phyloP scores from a whole-genome alignment of 2,113 vertebrate genomes.

The Chitala chitala region DNA sequence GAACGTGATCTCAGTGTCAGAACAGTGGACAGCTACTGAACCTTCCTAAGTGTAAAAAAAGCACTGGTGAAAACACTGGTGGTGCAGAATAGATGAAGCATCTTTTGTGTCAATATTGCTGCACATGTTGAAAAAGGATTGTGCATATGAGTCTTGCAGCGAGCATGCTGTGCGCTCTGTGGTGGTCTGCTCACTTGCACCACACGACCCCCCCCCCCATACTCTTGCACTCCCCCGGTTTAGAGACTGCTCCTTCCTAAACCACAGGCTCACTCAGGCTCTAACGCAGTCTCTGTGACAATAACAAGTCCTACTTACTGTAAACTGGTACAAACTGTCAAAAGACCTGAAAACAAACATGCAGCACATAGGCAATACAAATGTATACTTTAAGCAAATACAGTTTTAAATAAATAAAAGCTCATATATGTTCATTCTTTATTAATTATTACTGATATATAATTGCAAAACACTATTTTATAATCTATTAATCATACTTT shows the following conservation, averaged over 20 bases:
- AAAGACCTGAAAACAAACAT: background rate
- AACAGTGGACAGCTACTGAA: no score
- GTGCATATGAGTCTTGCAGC: background rate
- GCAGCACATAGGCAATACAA: background rate
- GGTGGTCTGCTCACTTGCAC: slow-evolving; percentile 3
- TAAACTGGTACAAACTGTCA: background rate
- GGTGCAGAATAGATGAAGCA: background rate
- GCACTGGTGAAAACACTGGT: no score
- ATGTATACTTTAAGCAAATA: no score
- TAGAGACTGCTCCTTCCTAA: background rate
- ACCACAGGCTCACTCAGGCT: background rate
- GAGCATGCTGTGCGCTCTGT: background rate
- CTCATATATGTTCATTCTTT: no score
- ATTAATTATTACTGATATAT: no score
- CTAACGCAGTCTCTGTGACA: background rate
- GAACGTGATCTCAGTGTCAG: no score
- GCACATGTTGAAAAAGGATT: background rate
- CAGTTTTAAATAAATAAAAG: no score
- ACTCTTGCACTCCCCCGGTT: background rate
- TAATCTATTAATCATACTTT: no score
- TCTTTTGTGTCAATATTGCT: background rate
- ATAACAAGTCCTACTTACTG: background rate
- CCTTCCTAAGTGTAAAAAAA: no score
- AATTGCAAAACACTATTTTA: no score
- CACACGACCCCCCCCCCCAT: background rate